Conservation (phyloP, 2,797 vertebrate genomes). For the Cossypha niveicapilla region DNA sequence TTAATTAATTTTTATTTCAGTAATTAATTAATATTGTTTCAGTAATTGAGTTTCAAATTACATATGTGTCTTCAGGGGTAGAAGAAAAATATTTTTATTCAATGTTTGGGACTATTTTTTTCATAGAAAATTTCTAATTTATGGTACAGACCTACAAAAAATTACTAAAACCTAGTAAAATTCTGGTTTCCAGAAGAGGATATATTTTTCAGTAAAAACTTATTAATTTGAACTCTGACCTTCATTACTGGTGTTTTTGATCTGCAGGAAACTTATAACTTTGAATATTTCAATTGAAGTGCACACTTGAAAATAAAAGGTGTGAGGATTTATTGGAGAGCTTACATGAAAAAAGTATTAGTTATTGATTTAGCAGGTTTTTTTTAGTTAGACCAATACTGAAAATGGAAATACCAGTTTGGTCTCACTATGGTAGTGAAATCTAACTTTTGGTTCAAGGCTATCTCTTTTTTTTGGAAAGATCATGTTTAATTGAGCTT, state of each 20-base stretch:
- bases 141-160: not conserved
- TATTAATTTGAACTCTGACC: not conserved
- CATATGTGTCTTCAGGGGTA: not conserved
- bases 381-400: not conserved
- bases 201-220: not conserved
- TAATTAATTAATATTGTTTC: not conserved
- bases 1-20: not conserved
- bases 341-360: not conserved
- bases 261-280: not conserved
- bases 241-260: not conserved
- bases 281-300: not conserved
- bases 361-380: not conserved
- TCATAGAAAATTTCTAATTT: not conserved
- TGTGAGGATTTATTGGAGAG: not conserved
- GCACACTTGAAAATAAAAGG: not conserved
- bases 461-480: not conserved
- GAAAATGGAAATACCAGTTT: not conserved
- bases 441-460: not conserved
- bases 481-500: not conserved
- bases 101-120: not conserved
- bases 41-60: not conserved
- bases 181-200: not conserved
- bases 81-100: not conserved
- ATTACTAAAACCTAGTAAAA: not conserved
- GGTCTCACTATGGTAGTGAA: not conserved